Base-by-base conservation (phyloP, 1,140 invertebrate genomes). In the Halictus rubicundus region DNA sequence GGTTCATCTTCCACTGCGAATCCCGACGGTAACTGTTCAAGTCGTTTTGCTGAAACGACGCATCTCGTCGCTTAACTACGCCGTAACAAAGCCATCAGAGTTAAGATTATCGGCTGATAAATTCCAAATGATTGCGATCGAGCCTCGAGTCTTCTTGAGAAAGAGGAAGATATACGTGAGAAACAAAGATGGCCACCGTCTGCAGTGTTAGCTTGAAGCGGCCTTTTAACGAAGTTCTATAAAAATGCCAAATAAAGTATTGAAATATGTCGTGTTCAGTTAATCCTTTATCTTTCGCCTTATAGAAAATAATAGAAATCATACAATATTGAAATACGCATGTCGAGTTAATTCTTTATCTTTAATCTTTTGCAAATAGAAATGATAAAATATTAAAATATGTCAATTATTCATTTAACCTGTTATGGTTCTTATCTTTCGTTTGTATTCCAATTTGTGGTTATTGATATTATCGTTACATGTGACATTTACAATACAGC, bases 11-110 rank as follows among this genome's bases (percentile, higher is more conserved):
- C 95, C 87, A 95, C 94, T 82, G 97, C 96, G 78, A 98, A 98
- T 94, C 97, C 97, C 87, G 97, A 98, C 92, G 97, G 97, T 98
- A 94, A 95, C 3, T 64, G n/a, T 57, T 63, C 19, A 27, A 14
- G 6, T 21, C 9, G 21, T 57, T 57, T n/a, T 57, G n/a, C 9
- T 21, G 12, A 19, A 52, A 52, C 49, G 12, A 52, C 49, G 49
- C 49, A 1, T 52, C 10, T 52, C 49, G 49, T 52, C 49, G 16
- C 49, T 42, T 42, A 9, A 52, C 12, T 52, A 52, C 39, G 39
- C 10, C 6, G 39, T 4, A 54, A 54, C 21, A 8, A n/a, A 6
- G 54, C 2, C 21, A 57, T 57, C n/a, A 6, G 21, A 57, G 54
- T 7, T n/a, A 4, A n/a, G 9, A 57, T 57, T 57, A n/a, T 8